Evolutionary conservation across 2,797 vertebrate genomes (phyloP).

Genomic region (Tolypeutes matacus): DNA sequence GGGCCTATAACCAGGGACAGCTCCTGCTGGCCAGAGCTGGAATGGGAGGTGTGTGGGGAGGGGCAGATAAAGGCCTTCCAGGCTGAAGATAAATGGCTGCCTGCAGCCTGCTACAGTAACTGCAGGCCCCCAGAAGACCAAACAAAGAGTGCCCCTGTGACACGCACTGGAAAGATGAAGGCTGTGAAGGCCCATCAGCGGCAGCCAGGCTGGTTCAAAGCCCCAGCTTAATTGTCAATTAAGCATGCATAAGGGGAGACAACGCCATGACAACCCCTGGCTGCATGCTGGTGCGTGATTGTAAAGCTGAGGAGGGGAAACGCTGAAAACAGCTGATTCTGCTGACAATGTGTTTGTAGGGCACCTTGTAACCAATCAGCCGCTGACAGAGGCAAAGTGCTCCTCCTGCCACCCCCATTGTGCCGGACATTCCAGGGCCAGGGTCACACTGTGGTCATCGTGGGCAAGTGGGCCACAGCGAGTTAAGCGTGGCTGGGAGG

Average conservation of each 20-base stretch:
- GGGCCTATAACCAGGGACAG: constrained; percentile 91
- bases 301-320: constrained; percentile 90
- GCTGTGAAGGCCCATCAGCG: constrained; percentile 94
- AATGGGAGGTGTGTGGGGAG: constrained; percentile 66
- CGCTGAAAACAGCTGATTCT: constrained; percentile 98
- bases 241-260: constrained; percentile 97
- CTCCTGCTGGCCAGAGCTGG: constrained; percentile 94
- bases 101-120: constrained; percentile 92
- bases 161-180: constrained; percentile 91
- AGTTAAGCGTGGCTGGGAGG: background rate
- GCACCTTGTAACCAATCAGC: constrained; percentile 95
- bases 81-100: constrained; percentile 94
- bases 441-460: constrained; percentile 94
- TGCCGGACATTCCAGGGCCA: constrained; percentile 90
- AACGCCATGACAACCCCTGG: constrained; percentile 95
- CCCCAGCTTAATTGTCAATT: constrained; percentile 98
- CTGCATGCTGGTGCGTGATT: constrained; percentile 94
- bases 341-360: constrained; percentile 94
- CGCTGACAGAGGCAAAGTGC: constrained; percentile 89
- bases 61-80: constrained; percentile 91
- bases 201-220: constrained; percentile 90
- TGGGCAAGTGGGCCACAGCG: constrained; percentile 74
- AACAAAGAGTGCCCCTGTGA: constrained; percentile 94
- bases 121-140: constrained; percentile 93
- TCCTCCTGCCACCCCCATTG: constrained; percentile 86